These are phyloP conservation scores for Gymnocypris eckloni DNA, from an alignment of 2,797 vertebrate genomes.

Conservation along the genomic window DNA sequence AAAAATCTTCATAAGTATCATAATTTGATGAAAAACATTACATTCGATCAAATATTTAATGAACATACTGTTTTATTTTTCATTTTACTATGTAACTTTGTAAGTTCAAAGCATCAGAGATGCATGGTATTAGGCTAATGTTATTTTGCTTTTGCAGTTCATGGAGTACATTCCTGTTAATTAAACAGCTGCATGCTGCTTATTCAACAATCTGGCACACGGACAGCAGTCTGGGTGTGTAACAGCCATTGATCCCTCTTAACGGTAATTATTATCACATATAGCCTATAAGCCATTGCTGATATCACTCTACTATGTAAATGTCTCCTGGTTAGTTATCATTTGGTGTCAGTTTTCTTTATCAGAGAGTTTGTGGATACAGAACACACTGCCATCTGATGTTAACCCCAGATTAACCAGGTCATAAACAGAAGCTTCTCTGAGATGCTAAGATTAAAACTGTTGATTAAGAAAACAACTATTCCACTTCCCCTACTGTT, in stretches of 20 bases:
- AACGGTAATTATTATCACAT: background rate
- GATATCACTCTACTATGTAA: background rate
- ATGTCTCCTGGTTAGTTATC: background rate
- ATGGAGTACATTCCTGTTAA: background rate
- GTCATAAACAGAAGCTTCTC: background rate
- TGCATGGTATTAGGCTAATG: background rate
- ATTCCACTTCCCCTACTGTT: background rate
- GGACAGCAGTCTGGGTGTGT: background rate
- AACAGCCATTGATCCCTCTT: background rate
- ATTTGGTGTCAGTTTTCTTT: background rate
- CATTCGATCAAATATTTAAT: background rate
- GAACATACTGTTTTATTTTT: background rate
- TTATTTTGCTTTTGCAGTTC: background rate
- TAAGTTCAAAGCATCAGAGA: background rate
- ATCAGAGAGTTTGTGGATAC: background rate
- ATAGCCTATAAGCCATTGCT: conserved; percentile 2
- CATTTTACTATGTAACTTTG: background rate
- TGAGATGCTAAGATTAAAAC: background rate
- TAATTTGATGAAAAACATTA: background rate
- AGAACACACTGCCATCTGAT: background rate
- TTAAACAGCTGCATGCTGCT: background rate
- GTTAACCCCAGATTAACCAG: background rate
- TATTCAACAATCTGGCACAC: conserved; percentile 1
- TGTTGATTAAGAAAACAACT: background rate
- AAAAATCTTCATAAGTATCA: background rate